These are phyloP conservation scores for Ephestia elutella DNA, from an alignment of 1,140 invertebrate genomes.

Conservation along the genomic window DNA sequence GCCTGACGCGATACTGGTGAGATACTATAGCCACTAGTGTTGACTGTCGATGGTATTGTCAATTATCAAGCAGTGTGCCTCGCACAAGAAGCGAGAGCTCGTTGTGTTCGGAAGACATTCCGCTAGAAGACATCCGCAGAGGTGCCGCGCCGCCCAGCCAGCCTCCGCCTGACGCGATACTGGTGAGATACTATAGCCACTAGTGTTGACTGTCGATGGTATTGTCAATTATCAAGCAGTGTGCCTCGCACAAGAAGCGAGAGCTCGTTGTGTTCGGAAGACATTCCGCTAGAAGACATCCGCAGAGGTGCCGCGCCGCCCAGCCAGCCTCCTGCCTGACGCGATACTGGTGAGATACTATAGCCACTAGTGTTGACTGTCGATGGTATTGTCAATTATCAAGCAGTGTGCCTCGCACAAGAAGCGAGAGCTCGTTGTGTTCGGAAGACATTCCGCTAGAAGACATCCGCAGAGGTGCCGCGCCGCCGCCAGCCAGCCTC, in stretches of 20 bases:
- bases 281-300: constrained; percentile 89
- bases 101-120: constrained; percentile 88
- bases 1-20: no score
- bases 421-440: constrained; percentile 83
- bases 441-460: constrained; percentile 91
- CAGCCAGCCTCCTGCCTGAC: not conserved
- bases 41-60: not conserved
- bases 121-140: constrained; percentile 82
- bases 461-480: constrained; percentile 75
- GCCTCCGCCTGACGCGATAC: no score
- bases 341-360: no score
- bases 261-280: constrained; percentile 83
- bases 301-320: constrained; percentile 41
- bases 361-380: no score
- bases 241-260: constrained; percentile 68
- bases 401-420: no score
- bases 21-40: constrained; percentile 36
- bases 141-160: constrained; percentile 31
- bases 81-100: constrained; percentile 77
- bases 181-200: constrained; percentile 34
- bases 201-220: no score
- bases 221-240: not conserved
- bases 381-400: not conserved
- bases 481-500: not conserved
- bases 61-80: no score